Base-by-base conservation (phyloP, 92 coral and sea anemone species). In the Palythoa heliodiscus region DNA sequence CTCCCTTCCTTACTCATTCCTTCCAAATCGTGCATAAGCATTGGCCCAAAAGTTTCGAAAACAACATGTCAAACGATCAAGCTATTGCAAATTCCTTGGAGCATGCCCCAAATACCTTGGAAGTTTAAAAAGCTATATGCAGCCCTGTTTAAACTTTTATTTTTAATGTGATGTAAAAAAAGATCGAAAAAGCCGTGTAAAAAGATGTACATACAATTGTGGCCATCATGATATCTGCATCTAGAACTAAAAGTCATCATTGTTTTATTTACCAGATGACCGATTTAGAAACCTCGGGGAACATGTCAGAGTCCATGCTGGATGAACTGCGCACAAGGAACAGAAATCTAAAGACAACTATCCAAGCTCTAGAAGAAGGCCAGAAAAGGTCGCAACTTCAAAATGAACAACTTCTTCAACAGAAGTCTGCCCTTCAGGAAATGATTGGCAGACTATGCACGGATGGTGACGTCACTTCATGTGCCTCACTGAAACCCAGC, bases 381-480 rank as follows among this genome's bases (percentile, higher is more conserved):
- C 96, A 92, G 75, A 78, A 87, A 82, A 87, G 87, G 47, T 96
- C 98, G 7, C 92, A 86, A 35, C 87, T 88, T 13, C 98, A 96
- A 70, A 96, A 92, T 89, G 98, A 94, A 35, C 93, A 95, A 50
- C 91, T 96, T 15, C 92, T 85, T 20, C 94, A 92, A 9, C 96
- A 96, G 81, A 96, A 91, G 57, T 75, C 91, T 29, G 95, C 82
- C 39, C 93, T 96, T 7, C 98, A 96, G 85, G 85, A 85, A 69
- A 90, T 96, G 73, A 91, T 96, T 52, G 95, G 96, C 38, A 91
- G 86, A 22, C 87, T 96, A 35, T 90, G 95, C 52, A 89, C 79
- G 4, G 77, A 87, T 9, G 89, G 67, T 52, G 92, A 90, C 68
- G 78, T 72, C 71, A 78, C 87, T 53, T 82, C 83, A 55, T 86